These are phyloP conservation scores for Crocallis elinguaria DNA, from an alignment of 2,888 invertebrate genomes.

Conservation along the genomic window DNA sequence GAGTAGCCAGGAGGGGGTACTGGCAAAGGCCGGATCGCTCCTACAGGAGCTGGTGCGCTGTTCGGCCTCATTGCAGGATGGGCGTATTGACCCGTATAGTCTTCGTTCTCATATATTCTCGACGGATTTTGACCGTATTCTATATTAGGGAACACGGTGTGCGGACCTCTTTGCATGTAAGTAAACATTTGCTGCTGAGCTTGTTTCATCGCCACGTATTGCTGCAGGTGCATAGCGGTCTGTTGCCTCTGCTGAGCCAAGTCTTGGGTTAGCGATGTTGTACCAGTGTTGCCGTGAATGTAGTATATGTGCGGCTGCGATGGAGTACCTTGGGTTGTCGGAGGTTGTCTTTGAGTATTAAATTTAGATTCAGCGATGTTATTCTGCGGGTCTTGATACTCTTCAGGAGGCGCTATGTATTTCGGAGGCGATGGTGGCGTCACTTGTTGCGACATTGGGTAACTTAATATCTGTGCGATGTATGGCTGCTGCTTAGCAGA, in stretches of 20 bases:
- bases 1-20: conserved; percentile 63
- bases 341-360: conserved; percentile 52
- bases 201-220: conserved; percentile 83
- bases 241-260: conserved; percentile 77
- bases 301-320: conserved; percentile 74
- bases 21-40: conserved; percentile 67
- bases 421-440: conserved; percentile 76
- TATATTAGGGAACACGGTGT: conserved; percentile 73
- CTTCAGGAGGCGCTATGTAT: conserved; percentile 77
- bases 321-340: conserved; percentile 46
- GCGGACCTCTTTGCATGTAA: conserved; percentile 74
- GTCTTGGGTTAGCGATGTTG: conserved; percentile 62
- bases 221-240: conserved; percentile 78
- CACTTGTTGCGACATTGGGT: conserved; percentile 78
- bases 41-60: conserved; percentile 71
- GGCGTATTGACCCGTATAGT: conserved; percentile 63
- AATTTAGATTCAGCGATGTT: conserved; percentile 64
- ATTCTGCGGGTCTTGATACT: conserved; percentile 78
- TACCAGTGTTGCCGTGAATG: conserved; percentile 68
- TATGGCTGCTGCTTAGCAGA: conserved; percentile 76
- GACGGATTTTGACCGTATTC: conserved; percentile 62
- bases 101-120: conserved; percentile 70
- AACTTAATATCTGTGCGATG: conserved; percentile 78
- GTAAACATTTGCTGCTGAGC: conserved; percentile 81
- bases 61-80: conserved; percentile 71